Evolutionary conservation across 1,140 invertebrate species (phyloP), one percentile per base, ranked within the genome.

Genomic region (Amyelois transitella): DNA sequence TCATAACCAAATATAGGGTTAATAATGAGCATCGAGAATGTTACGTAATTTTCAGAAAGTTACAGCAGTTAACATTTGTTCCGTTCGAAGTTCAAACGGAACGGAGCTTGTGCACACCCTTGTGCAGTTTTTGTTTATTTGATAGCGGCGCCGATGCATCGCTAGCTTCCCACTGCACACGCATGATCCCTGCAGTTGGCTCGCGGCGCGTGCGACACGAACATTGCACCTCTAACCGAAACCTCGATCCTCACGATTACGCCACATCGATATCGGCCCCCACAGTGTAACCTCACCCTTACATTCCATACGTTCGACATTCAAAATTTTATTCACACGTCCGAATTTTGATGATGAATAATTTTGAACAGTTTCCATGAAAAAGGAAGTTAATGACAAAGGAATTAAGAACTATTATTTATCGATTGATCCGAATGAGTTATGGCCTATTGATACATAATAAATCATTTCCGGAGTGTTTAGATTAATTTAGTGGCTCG

Each of bases 41-140:
- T n/a, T n/a, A n/a, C n/a, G n/a, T n/a, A n/a, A n/a, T n/a, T n/a
- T n/a, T n/a, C n/a, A n/a, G n/a, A n/a, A n/a, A n/a, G n/a, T n/a
- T 14, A 38, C 5, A 14, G 17, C 0, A 1, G 32, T 72, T 66
- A 75, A 64, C 66, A 55, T 60, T 62, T 58, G 19, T 61, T 62
- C 50, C 51, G 44, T 54, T 56, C 58, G 45, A 48, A 21, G 19
- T 22, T 21, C 6, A 21, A 62, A 60, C 64, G 72, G 64, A 60
- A 60, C 66, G 69, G 60, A 75, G 74, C 71, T 77, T 70, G 62
- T 64, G 64, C 62, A 64, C 64, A 52, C 62, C 70, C 57, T 62
- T 63, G 61, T 73, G 72, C 63, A 75, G 63, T 82, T 86, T 82
- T 84, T 85, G 77, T 81, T 84, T 83, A 76, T 78, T 80, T 80